Conservation (phyloP, 2,113 vertebrate genomes). For the Microcebus murinus region DNA sequence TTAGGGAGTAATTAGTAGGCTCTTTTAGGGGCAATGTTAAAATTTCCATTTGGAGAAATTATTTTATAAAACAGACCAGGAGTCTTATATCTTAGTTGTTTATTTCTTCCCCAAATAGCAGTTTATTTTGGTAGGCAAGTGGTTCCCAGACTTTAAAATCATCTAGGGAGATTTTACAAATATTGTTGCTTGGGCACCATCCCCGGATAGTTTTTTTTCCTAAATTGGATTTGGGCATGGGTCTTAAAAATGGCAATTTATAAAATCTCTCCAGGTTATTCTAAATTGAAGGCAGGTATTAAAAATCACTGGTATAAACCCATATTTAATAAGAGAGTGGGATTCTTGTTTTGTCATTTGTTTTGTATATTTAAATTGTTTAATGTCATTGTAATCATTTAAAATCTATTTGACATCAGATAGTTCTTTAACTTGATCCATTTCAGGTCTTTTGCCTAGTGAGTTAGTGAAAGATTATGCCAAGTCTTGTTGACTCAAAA, state of each 20-base stretch:
- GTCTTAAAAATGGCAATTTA: neutral
- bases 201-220: neutral
- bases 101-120: neutral
- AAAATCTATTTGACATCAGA: constrained; percentile 18
- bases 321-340: neutral
- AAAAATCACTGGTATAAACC: neutral
- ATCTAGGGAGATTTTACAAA: neutral
- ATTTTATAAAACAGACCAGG: neutral
- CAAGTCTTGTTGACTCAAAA: neutral
- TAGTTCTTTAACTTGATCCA: neutral
- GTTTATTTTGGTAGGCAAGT: constrained; percentile 24
- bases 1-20: neutral
- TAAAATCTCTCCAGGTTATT: neutral
- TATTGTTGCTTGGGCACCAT: neutral
- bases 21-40: neutral
- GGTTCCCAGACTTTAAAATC: neutral
- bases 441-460: neutral
- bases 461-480: neutral
- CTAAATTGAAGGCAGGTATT: neutral
- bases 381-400: constrained; percentile 22
- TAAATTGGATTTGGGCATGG: neutral
- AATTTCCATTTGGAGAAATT: constrained; percentile 33
- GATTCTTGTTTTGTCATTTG: constrained; percentile 25
- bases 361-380: neutral
- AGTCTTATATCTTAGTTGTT: neutral